Evolutionary conservation across 2,113 vertebrate genomes (phyloP).

Genomic region (Kobus ellipsiprymnus): DNA sequence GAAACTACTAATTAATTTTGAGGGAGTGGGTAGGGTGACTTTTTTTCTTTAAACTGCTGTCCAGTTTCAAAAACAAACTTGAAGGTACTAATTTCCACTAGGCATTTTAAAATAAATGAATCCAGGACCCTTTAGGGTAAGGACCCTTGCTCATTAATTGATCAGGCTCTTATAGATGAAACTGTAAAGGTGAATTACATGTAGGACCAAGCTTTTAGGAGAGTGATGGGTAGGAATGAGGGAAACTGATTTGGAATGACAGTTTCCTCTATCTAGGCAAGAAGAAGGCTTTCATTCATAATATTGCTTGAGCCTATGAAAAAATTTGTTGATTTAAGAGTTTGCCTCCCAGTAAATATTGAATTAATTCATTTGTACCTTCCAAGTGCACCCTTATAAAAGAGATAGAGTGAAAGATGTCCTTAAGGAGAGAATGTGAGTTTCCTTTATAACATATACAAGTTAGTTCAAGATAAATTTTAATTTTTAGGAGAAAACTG

Average conservation of each 20-base stretch:
- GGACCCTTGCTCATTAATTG: not conserved
- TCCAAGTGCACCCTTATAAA: not conserved
- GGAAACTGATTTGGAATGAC: not conserved
- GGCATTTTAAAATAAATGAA: not conserved
- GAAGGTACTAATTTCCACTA: not conserved
- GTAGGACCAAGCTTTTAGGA: not conserved
- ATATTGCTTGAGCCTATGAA: not conserved
- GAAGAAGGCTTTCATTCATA: not conserved
- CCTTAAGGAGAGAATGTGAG: not conserved
- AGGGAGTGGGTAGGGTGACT: fast-evolving
- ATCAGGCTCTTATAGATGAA: not conserved
- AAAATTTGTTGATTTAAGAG: not conserved
- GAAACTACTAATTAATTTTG: not conserved
- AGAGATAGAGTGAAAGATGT: not conserved
- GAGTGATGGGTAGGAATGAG: not conserved
- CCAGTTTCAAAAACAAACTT: slow-evolving; percentile 15
- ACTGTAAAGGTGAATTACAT: not conserved
- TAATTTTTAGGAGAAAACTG: slow-evolving; percentile 40
- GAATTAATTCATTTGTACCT: not conserved
- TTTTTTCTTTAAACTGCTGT: not conserved
- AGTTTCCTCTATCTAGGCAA: not conserved
- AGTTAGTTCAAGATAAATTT: slow-evolving; percentile 19
- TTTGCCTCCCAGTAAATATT: slow-evolving; percentile 14
- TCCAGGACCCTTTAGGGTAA: not conserved
- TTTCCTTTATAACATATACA: slow-evolving; percentile 2